Percentiles rank a stretch among this genome's conserved stretches.
phyloP scores from a whole-genome alignment of 2,113 vertebrate species.

The Chlamydotis undulata region DNA sequence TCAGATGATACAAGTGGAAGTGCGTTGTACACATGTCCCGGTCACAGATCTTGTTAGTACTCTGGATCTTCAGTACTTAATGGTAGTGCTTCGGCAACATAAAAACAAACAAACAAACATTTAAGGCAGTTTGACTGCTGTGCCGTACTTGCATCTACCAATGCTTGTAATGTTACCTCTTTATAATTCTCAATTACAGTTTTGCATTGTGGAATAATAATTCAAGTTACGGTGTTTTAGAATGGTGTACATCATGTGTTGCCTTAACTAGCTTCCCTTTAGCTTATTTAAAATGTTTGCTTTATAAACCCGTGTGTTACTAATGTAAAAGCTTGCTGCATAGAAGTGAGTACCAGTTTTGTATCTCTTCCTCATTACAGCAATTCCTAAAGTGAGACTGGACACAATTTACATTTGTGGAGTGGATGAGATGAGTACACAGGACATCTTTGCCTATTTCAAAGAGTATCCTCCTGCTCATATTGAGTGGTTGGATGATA shows the following conservation, averaged over 20 bases:
- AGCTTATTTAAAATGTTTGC: not conserved
- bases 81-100: not conserved
- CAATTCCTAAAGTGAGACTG: constrained; percentile 88
- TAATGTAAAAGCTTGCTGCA: not conserved
- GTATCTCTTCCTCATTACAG: constrained; percentile 68
- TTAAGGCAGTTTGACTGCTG: not conserved
- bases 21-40: not conserved
- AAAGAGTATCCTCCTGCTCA: constrained; percentile 97
- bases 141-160: not conserved
- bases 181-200: not conserved
- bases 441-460: constrained; percentile 94
- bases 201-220: not conserved
- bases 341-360: not conserved
- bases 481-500: constrained; percentile 97
- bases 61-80: not conserved
- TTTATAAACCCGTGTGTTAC: not conserved
- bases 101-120: not conserved
- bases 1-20: not conserved
- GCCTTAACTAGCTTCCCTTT: not conserved
- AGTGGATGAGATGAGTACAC: constrained; percentile 97
- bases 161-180: not conserved
- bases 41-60: not conserved
- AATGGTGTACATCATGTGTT: not conserved
- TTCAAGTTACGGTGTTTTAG: not conserved
- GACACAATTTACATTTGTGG: constrained; percentile 91